These are phyloP conservation scores for Embiotoca jacksoni DNA, from an alignment of 2,113 vertebrate species.

Conservation along the genomic window DNA sequence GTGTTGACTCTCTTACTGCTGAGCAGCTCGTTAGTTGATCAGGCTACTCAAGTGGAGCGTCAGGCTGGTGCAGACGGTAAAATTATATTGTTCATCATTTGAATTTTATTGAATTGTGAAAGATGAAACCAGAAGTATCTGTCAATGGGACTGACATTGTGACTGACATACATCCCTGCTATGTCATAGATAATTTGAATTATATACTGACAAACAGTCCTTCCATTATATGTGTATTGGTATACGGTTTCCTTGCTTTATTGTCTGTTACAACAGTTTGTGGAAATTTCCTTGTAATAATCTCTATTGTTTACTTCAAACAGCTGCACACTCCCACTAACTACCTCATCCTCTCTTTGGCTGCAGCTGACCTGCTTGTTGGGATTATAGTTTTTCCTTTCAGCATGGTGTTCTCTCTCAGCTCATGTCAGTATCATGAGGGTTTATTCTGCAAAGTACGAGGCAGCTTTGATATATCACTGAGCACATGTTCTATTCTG, in stretches of 20 bases:
- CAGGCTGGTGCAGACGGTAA: not conserved
- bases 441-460: slow-evolving; percentile 57
- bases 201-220: slow-evolving; percentile 7
- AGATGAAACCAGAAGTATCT: not conserved
- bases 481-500: slow-evolving; percentile 57
- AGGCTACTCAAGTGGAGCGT: too few species aligned
- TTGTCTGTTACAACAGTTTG: slow-evolving; percentile 28
- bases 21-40: too few species aligned
- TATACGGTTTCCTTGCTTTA: slow-evolving; percentile 32
- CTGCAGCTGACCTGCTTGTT: slow-evolving; percentile 47
- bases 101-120: not conserved
- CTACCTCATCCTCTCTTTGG: slow-evolving; percentile 46
- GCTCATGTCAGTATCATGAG: slow-evolving; percentile 50
- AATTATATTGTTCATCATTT: not conserved
- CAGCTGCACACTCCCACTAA: slow-evolving; percentile 57
- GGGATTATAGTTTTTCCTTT: slow-evolving; percentile 42
- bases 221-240: slow-evolving; percentile 27
- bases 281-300: slow-evolving; percentile 58
- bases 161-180: slow-evolving; percentile 43
- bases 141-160: slow-evolving; percentile 1
- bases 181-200: not conserved
- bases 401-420: slow-evolving; percentile 36
- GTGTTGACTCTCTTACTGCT: too few species aligned
- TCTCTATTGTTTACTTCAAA: slow-evolving; percentile 46
- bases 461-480: slow-evolving; percentile 43